These are phyloP conservation scores for Napeogenes sylphis DNA, from an alignment of 2,888 invertebrate species.

Conservation along the genomic window DNA sequence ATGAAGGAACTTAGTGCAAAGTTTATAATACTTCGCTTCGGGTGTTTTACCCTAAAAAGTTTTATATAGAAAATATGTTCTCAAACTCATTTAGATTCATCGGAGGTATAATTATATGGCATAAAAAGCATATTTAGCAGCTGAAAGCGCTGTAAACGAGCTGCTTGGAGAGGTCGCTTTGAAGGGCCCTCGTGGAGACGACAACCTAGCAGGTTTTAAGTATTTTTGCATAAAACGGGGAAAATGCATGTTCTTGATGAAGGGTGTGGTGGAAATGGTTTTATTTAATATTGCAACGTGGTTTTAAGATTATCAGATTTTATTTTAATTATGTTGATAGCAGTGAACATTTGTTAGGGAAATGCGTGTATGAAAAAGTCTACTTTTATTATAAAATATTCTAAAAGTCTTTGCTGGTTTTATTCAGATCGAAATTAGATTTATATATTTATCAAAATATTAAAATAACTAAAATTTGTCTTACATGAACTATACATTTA, in stretches of 20 bases:
- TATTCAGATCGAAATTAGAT: no score
- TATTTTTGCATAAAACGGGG: conserved; percentile 23
- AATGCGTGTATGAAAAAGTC: not conserved
- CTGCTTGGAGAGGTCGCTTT: conserved; percentile 30
- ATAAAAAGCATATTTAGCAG: conserved; percentile 35
- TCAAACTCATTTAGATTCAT: conserved; percentile 19
- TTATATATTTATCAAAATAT: no score
- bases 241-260: conserved; percentile 12
- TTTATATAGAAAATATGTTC: conserved; percentile 13
- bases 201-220: conserved; percentile 31
- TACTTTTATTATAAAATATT: not conserved
- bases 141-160: conserved; percentile 36
- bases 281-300: not conserved
- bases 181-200: conserved; percentile 38
- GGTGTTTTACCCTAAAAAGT: conserved; percentile 8
- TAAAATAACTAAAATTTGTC: no score
- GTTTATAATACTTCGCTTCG: not conserved
- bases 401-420: no score
- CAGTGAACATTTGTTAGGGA: not conserved
- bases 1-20: no score
- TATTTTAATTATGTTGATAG: conserved; percentile 5
- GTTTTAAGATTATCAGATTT: not conserved
- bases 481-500: no score
- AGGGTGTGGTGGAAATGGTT: conserved; percentile 6
- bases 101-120: conserved; percentile 32